A percentile compares a stretch with the other conserved stretches of the same genome.
These are phyloP conservation scores for Pseudobourletiella spinata DNA, from an alignment of 1,140 invertebrate genomes.

Conservation along the genomic window DNA sequence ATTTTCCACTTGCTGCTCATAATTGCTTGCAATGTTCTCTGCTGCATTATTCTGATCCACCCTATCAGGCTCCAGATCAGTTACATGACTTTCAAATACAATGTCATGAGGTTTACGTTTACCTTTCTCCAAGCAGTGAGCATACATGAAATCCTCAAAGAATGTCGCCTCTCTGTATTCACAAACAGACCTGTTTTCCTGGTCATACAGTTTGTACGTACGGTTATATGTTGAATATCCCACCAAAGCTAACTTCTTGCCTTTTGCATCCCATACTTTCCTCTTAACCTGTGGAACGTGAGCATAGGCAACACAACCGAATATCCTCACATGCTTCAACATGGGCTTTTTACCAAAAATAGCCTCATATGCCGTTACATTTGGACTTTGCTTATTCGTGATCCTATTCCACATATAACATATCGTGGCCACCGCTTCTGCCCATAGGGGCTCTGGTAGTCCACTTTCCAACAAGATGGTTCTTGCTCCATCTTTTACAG, in stretches of 20 bases:
- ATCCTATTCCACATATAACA: constrained; percentile 37
- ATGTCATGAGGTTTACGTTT: neutral
- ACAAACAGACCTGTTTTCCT: constrained; percentile 11
- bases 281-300: constrained; percentile 35
- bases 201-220: constrained; percentile 31
- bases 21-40: neutral
- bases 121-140: neutral
- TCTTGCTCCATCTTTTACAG: constrained; percentile 11
- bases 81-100: neutral
- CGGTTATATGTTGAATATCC: constrained; percentile 31
- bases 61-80: neutral
- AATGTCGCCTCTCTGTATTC: constrained; percentile 30
- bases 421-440: constrained; percentile 12
- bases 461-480: neutral
- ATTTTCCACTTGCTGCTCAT: neutral
- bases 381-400: constrained; percentile 13
- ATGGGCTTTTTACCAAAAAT: constrained; percentile 37
- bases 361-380: constrained; percentile 37
- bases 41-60: neutral
- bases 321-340: constrained; percentile 37
- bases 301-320: constrained; percentile 38
- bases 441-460: constrained; percentile 3
- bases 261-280: constrained; percentile 32
- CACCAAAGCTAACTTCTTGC: constrained; percentile 33
- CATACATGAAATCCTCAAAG: constrained; percentile 10